Evolutionary conservation across 1,140 invertebrate species (phyloP).

Genomic region (Anastatus disparis): DNA sequence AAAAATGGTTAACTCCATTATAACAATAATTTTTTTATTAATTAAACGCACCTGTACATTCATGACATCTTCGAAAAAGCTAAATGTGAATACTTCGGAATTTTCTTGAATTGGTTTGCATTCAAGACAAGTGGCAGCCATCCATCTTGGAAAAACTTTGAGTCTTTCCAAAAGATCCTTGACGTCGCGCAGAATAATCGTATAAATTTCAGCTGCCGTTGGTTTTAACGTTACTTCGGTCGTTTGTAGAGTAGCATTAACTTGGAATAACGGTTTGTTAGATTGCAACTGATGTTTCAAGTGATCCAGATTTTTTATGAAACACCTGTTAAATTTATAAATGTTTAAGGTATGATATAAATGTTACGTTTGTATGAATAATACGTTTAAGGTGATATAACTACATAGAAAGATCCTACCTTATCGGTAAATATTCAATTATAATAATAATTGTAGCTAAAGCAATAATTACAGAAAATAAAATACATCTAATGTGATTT

Average conservation of each 20-base stretch:
- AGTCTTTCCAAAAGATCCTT: conserved; percentile 76
- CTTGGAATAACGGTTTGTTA: conserved; percentile 77
- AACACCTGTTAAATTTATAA: conserved; percentile 41
- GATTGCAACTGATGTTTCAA: conserved; percentile 74
- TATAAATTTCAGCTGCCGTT: conserved; percentile 78
- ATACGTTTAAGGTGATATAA: too few species aligned
- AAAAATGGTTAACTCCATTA: too few species aligned
- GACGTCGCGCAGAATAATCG: conserved; percentile 74
- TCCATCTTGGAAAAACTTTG: conserved; percentile 84
- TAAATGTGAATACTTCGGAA: conserved; percentile 72
- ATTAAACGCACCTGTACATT: conserved; percentile 61
- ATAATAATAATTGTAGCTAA: too few species aligned
- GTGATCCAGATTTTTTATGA: conserved; percentile 76
- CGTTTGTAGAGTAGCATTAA: conserved; percentile 77
- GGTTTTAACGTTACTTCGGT: conserved; percentile 82
- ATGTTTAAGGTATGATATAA: too few species aligned
- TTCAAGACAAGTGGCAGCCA: conserved; percentile 81
- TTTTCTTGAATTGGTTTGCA: conserved; percentile 68
- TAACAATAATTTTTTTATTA: too few species aligned
- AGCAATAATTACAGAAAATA: too few species aligned
- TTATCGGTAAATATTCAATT: too few species aligned
- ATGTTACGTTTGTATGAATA: too few species aligned
- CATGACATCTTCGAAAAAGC: conserved; percentile 83
- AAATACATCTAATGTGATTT: too few species aligned
- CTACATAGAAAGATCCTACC: too few species aligned